Evolutionary conservation across 2,888 invertebrate species (phyloP).

Genomic region (Elmis aenea): DNA sequence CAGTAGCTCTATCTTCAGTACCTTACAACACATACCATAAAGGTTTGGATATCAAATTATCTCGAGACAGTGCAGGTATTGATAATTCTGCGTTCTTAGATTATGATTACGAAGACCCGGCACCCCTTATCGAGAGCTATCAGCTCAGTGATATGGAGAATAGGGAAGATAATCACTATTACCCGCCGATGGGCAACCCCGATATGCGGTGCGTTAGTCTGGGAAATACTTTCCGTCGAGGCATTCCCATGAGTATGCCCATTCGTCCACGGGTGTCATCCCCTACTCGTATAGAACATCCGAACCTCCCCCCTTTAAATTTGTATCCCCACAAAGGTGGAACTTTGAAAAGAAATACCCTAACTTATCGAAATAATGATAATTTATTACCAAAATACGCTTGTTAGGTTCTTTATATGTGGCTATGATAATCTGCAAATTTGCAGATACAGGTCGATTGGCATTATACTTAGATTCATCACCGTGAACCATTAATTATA

Average conservation of each 20-base stretch:
- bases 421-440: too few species aligned
- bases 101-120: slow-evolving; percentile 77
- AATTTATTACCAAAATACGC: slow-evolving; percentile 22
- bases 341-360: slow-evolving; percentile 27
- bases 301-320: slow-evolving; percentile 75
- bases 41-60: slow-evolving; percentile 25
- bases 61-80: slow-evolving; percentile 33
- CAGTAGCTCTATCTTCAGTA: slow-evolving; percentile 13
- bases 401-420: slow-evolving; percentile 20
- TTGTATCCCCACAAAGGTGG: slow-evolving; percentile 40
- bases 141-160: slow-evolving; percentile 56
- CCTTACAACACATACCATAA: slow-evolving; percentile 28
- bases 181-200: slow-evolving; percentile 37
- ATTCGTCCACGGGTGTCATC: slow-evolving; percentile 68
- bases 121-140: slow-evolving; percentile 69
- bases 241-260: slow-evolving; percentile 36
- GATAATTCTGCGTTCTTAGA: slow-evolving; percentile 73
- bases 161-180: slow-evolving; percentile 45
- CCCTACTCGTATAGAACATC: slow-evolving; percentile 76
- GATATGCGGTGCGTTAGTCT: slow-evolving; percentile 46
- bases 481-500: too few species aligned
- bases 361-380: slow-evolving; percentile 17
- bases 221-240: slow-evolving; percentile 50
- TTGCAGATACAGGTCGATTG: too few species aligned
- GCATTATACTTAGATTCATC: too few species aligned